Conservation (phyloP, 1,140 invertebrate species). For the Pararge aegeria region DNA sequence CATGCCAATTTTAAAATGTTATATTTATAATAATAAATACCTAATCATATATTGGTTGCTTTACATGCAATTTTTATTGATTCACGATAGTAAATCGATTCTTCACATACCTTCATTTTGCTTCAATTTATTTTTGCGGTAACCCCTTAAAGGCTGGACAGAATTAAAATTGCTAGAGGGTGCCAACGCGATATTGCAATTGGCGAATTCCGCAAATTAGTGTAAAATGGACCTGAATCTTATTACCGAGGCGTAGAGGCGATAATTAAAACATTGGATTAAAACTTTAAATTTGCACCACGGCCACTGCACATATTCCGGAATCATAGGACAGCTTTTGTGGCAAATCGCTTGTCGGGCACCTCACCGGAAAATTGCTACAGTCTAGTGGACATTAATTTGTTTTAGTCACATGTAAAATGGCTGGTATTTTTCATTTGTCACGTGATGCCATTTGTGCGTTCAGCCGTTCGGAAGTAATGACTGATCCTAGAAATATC, state of each 20-base stretch:
- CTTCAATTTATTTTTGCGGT: too few species aligned
- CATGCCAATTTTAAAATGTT: too few species aligned
- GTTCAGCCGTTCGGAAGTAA: conserved; percentile 28
- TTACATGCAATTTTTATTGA: too few species aligned
- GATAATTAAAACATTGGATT: conserved; percentile 40
- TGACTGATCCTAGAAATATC: conserved; percentile 10
- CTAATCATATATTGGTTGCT: too few species aligned
- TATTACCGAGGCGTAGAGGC: conserved; percentile 43
- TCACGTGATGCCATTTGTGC: conserved; percentile 24
- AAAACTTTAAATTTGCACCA: conserved; percentile 35
- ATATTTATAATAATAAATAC: too few species aligned
- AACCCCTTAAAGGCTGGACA: conserved; percentile 40
- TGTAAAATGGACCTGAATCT: conserved; percentile 25
- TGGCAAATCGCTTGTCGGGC: conserved; percentile 41
- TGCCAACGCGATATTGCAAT: conserved; percentile 46
- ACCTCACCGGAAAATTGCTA: conserved; percentile 40
- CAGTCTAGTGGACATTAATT: conserved; percentile 46
- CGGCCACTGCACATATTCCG: conserved; percentile 34
- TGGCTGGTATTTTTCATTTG: conserved; percentile 38
- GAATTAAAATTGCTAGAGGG: conserved; percentile 54
- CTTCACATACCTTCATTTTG: too few species aligned
- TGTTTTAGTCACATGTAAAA: conserved; percentile 46
- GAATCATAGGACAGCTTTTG: conserved; percentile 44
- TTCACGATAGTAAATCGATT: too few species aligned
- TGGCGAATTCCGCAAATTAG: conserved; percentile 34